Base-by-base conservation (phyloP, 1,140 invertebrate species). In the Branchinecta lindahli region DNA sequence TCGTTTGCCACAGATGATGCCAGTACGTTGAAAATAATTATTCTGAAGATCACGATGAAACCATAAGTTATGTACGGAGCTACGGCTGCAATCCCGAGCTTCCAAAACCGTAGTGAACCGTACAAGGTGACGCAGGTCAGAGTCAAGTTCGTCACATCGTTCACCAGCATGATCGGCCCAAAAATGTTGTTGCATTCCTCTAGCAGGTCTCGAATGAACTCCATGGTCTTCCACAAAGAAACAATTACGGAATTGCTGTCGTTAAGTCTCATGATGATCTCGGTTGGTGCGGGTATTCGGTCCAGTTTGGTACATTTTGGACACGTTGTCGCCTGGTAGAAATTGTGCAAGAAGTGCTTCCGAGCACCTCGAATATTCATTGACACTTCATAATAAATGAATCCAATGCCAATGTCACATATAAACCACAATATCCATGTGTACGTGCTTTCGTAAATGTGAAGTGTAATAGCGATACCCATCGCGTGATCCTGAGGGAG, bases 391-490 rank as follows among this genome's bases (percentile, higher is more conserved):
- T 20, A 61, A 20, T 61, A 61, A 15, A 61, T 61, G 18, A 15
- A 61, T 15, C 52, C 52, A 61, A 61, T 61, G 1, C 52, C 52
- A 61, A 61, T 20, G 6, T 61, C 52, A 61, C 52, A 61, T 61
- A 61, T 61, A 20, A 61, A 61, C 52, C 12, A 61, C 52, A 61
- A 6, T 61, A 61, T 61, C 52, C 52, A 61, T 61, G 52, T 61
- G 18, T 61, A 61, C 12, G 52, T 20, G 18, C 52, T 61, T 61
- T 61, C 52, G 6, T 15, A 61, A 15, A 61, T 15, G 18, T 61
- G 52, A 15, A 61, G 52, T 15, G 18, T 15, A 15, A 61, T 61
- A 61, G 52, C 52, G 12, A 61, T 61, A 20, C 12, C 18, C 12
- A 61, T 15, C 18, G 12, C 52, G 12, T 12, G 18, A 61, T 61